These are phyloP conservation scores for Campoplex nolae DNA, from an alignment of 2,888 invertebrate genomes.

Conservation along the genomic window DNA sequence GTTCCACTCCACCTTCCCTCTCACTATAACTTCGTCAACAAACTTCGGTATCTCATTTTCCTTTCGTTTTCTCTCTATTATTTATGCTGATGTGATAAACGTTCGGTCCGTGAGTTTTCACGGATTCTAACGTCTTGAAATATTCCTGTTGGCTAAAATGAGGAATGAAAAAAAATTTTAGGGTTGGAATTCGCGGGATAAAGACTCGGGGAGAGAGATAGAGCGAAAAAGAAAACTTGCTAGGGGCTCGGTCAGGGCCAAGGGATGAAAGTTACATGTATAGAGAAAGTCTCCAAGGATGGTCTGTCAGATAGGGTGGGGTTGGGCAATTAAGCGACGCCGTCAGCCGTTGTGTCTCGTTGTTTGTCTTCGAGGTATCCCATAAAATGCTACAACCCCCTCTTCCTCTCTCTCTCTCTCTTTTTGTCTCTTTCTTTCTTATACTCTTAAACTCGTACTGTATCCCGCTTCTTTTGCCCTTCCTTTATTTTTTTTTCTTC, in stretches of 20 bases:
- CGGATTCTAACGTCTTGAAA: conserved; percentile 76
- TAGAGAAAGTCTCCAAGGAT: conserved; percentile 54
- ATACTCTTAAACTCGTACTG: conserved; percentile 70
- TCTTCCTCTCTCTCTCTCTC: conserved; percentile 55
- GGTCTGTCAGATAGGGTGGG: conserved; percentile 66
- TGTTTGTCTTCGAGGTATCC: conserved; percentile 81
- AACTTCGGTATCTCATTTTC: conserved; percentile 67
- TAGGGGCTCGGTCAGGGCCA: conserved; percentile 58
- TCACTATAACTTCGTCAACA: conserved; percentile 67
- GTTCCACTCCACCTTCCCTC: conserved; percentile 39
- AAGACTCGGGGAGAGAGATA: conserved; percentile 67
- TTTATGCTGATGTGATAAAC: conserved; percentile 79
- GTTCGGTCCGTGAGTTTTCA: conserved; percentile 67
- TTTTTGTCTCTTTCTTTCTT: conserved; percentile 54
- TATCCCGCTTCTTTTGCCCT: conserved; percentile 67
- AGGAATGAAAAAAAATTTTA: conserved; percentile 52
- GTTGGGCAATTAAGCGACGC: conserved; percentile 81
- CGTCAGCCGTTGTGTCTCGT: conserved; percentile 81
- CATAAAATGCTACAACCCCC: conserved; percentile 76
- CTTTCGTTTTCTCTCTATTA: conserved; percentile 69
- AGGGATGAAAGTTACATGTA: conserved; percentile 58
- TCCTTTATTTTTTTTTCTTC: conserved; percentile 39
- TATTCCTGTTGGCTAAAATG: conserved; percentile 71
- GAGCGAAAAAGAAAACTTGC: conserved; percentile 54
- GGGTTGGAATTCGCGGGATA: conserved; percentile 65